Conservation (phyloP, 2,113 vertebrate species). For the Cynopterus brachyotis region DNA sequence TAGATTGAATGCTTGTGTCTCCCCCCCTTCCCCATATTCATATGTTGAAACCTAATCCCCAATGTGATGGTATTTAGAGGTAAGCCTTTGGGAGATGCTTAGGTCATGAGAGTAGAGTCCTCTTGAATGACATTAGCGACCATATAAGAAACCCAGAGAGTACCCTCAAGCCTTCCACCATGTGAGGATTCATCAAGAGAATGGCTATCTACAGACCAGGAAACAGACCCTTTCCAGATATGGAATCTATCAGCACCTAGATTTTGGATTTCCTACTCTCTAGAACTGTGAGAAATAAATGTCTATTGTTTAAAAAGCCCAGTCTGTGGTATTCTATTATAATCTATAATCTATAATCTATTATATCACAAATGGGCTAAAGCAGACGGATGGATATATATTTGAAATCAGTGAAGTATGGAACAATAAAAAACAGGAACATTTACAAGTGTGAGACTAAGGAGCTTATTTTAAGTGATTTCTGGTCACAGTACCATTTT, state of each 20-base stretch:
- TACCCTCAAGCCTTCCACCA: background rate
- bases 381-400: background rate
- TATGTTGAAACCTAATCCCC: background rate
- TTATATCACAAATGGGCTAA: background rate
- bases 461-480: slow-evolving; percentile 9
- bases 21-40: background rate
- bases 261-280: background rate
- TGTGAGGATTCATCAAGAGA: background rate
- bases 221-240: background rate
- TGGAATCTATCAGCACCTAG: background rate
- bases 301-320: background rate
- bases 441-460: background rate
- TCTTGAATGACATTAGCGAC: background rate
- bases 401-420: background rate
- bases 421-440: background rate
- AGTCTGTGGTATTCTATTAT: background rate
- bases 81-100: background rate
- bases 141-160: background rate
- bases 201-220: background rate
- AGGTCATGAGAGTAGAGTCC: background rate
- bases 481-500: background rate
- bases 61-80: background rate
- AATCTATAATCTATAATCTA: background rate
- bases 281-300: background rate
- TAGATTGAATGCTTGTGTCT: background rate